Evolutionary conservation across 2,113 vertebrate genomes (phyloP).

Genomic region (Danionella cerebrum): DNA sequence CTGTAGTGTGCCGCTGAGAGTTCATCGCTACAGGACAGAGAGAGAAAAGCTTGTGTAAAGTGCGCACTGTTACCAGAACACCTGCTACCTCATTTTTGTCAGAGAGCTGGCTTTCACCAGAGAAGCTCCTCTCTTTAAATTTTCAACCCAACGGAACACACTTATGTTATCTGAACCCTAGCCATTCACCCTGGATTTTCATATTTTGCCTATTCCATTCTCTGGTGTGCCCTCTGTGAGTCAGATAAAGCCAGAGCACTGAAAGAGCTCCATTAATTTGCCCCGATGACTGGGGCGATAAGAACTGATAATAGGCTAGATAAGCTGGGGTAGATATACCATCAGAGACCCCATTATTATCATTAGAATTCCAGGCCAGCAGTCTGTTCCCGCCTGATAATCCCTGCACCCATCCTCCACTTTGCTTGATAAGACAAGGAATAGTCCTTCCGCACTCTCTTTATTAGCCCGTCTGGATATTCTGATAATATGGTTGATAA

Average conservation of each 20-base stretch:
- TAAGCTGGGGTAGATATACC: constrained; percentile 86
- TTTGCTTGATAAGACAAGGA: constrained; percentile 92
- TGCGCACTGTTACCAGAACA: background rate
- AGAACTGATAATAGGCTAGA: constrained; percentile 85
- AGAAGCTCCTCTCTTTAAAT: constrained; percentile 30
- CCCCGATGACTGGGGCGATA: constrained; percentile 89
- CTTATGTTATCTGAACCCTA: constrained; percentile 79
- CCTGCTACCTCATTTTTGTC: constrained; percentile 22
- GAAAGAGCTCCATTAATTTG: constrained; percentile 95
- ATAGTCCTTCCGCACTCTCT: constrained; percentile 79
- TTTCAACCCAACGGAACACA: constrained; percentile 64
- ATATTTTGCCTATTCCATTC: constrained; percentile 93
- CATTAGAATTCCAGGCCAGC: constrained; percentile 88
- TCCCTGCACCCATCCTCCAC: constrained; percentile 79
- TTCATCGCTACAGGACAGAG: background rate
- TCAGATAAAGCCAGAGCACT: constrained; percentile 81
- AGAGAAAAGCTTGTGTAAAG: background rate
- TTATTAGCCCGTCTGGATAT: constrained; percentile 91
- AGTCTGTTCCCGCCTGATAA: constrained; percentile 90
- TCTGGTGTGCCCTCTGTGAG: constrained; percentile 80
- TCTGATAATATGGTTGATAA: constrained; percentile 90
- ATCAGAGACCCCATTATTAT: constrained; percentile 92
- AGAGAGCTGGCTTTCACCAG: constrained; percentile 30
- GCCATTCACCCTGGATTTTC: constrained; percentile 91
- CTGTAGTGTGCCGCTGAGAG: background rate